These are phyloP conservation scores for Brachyhypopomus gauderio DNA, from an alignment of 2,113 vertebrate species.

Conservation along the genomic window DNA sequence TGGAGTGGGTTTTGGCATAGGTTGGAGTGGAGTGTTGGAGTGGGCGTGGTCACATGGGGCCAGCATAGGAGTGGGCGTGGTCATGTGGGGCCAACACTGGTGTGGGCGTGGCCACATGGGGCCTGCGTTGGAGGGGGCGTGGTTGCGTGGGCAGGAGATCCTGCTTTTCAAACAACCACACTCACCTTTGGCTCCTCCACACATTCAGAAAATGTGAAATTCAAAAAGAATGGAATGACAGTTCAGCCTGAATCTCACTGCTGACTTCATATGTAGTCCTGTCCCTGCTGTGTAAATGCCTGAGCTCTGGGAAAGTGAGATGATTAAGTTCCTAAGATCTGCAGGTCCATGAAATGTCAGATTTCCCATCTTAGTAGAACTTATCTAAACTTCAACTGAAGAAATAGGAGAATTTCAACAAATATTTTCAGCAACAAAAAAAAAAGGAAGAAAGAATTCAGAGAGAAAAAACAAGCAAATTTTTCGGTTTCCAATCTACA, in stretches of 20 bases:
- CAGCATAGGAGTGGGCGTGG: too few species aligned
- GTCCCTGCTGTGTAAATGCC: slow-evolving; percentile 48
- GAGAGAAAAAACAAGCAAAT: slow-evolving; percentile 30
- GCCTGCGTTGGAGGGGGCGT: too few species aligned
- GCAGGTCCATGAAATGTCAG: slow-evolving; percentile 38
- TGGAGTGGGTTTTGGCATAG: background rate
- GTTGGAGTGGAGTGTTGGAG: too few species aligned
- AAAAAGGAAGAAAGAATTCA: background rate
- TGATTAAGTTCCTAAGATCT: slow-evolving; percentile 28
- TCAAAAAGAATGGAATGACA: background rate
- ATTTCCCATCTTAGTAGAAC: slow-evolving; percentile 43
- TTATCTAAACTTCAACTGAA: slow-evolving; percentile 42
- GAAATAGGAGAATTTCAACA: slow-evolving; percentile 56
- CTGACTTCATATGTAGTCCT: slow-evolving; percentile 30
- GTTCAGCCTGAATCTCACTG: background rate
- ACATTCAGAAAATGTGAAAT: slow-evolving; percentile 16
- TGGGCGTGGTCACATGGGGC: too few species aligned
- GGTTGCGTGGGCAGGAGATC: too few species aligned
- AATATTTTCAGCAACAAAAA: slow-evolving; percentile 46
- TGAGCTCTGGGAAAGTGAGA: slow-evolving; percentile 43
- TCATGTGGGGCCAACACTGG: too few species aligned
- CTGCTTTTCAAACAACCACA: too few species aligned
- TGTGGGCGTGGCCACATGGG: too few species aligned
- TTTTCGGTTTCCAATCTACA: slow-evolving; percentile 57
- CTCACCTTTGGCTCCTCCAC: too few species aligned